A percentile compares a stretch with the other conserved stretches of the same genome.
These are phyloP conservation scores for Noctua janthina DNA, from an alignment of 2,888 invertebrate species.

Conservation along the genomic window DNA sequence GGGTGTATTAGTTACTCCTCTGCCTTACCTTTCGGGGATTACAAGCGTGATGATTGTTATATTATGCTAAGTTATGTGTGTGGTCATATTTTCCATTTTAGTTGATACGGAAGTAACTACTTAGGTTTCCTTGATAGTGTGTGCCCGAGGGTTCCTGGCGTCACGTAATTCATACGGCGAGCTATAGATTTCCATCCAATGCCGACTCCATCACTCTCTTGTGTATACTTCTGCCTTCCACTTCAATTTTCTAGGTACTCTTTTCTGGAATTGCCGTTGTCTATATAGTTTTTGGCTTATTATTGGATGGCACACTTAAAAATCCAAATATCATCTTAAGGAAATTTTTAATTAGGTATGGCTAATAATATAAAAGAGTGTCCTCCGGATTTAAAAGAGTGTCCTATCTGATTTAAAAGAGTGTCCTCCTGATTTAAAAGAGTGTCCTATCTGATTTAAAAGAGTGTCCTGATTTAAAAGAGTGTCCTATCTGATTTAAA, in stretches of 20 bases:
- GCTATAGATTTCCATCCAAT: conserved; percentile 16
- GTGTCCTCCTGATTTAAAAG: no score
- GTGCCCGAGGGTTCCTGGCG: not conserved
- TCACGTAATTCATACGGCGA: conserved; percentile 31
- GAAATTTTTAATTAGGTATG: not conserved
- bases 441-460: no score
- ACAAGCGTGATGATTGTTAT: not conserved
- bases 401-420: no score
- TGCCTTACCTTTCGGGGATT: not conserved
- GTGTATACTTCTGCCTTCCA: conserved; percentile 29
- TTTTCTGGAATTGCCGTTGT: no score
- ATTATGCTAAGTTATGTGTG: not conserved
- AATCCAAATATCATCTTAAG: not conserved
- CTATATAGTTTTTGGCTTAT: not conserved
- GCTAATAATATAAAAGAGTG: not conserved
- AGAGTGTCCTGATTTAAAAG: no score
- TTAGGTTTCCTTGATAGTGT: not conserved
- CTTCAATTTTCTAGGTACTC: conserved; percentile 2
- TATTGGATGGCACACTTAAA: not conserved
- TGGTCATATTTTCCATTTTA: not conserved
- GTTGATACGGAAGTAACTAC: not conserved
- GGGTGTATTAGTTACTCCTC: not conserved
- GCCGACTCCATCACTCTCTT: conserved; percentile 18
- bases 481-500: no score
- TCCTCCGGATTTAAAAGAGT: no score